Conservation (phyloP, 2,797 vertebrate genomes). For the Chaetodon trifasciatus region DNA sequence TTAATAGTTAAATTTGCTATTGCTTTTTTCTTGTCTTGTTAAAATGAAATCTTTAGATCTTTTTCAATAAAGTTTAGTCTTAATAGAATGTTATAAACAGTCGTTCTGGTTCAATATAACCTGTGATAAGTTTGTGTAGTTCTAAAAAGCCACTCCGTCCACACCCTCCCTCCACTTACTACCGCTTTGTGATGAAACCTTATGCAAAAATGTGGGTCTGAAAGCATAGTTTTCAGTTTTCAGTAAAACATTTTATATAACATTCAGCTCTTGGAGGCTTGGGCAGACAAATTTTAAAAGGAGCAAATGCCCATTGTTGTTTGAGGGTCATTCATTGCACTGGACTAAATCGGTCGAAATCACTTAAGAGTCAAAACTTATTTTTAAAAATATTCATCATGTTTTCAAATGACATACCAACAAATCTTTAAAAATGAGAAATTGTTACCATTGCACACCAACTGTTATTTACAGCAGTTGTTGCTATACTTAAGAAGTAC, state of each 20-base stretch:
- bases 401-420: conserved; percentile 86
- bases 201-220: conserved; percentile 92
- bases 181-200: conserved; percentile 91
- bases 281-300: conserved; percentile 76
- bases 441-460: conserved; percentile 83
- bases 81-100: conserved; percentile 99
- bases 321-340: conserved; percentile 88
- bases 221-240: conserved; percentile 88
- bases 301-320: conserved; percentile 83
- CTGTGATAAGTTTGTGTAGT: conserved; percentile 99
- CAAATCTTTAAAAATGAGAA: conserved; percentile 82
- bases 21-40: conserved; percentile 99
- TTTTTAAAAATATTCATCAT: conserved; percentile 84
- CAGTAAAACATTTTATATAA: conserved; percentile 81
- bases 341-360: conserved; percentile 83
- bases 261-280: conserved; percentile 83
- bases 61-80: conserved; percentile 99
- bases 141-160: conserved; percentile 92
- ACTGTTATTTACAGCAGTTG: conserved; percentile 85
- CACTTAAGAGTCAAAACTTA: conserved; percentile 84
- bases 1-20: conserved; percentile 99
- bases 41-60: conserved; percentile 98
- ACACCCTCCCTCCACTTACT: conserved; percentile 91
- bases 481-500: conserved; percentile 86
- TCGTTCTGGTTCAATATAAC: conserved; percentile 99